Base-by-base conservation (phyloP, 2,113 vertebrate species). In the Eptesicus fuscus region DNA sequence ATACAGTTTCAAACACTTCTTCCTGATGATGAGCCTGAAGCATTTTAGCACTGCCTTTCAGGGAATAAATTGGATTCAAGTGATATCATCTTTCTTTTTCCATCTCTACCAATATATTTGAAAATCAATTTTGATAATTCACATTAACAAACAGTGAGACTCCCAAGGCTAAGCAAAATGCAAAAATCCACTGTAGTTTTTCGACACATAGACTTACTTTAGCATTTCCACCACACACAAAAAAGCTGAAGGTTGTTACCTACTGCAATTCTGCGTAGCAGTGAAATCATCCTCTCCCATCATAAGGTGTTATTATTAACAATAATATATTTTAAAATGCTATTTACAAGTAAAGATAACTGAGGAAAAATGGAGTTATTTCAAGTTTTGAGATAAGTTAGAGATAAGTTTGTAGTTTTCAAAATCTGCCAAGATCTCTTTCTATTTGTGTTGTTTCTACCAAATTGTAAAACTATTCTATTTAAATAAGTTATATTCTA, bases 401-500 rank as follows among this genome's bases (percentile, higher is more conserved):
- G 16, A 86, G 35, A 63, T 30, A 93, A 95, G 35, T 4, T 84
- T 84, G 13, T 23, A 28, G 69, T 61, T 95, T 88, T 88, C 61
- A 70, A 73, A 95, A 37, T 87, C 32, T 78, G 18, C 42, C 35
- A 79, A 76, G n/a, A 18, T 22, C 25, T 71, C 30, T 69, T 42
- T 61, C 67, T 69, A 78, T 53, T 71, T 16, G 9, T 30, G 14
- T 49, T 63, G 35, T 35, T 92, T 88, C n/a, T 84, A 65, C 77
- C 37, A 88, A 92, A 78, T 37, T 80, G 22, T 74, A 51, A 95
- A 94, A 59, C 1, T 5, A 69, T 85, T 82, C 71, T 44, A 84
- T 59, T 35, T 42, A 88, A 88, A 77, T 65, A 73, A 61, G 73
- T 88, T 82, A 92, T 13, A 74, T 83, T 92, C 73, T 95, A 87